Base-by-base conservation (phyloP, 1,140 invertebrate genomes). In the Drosophila kikkawai region DNA sequence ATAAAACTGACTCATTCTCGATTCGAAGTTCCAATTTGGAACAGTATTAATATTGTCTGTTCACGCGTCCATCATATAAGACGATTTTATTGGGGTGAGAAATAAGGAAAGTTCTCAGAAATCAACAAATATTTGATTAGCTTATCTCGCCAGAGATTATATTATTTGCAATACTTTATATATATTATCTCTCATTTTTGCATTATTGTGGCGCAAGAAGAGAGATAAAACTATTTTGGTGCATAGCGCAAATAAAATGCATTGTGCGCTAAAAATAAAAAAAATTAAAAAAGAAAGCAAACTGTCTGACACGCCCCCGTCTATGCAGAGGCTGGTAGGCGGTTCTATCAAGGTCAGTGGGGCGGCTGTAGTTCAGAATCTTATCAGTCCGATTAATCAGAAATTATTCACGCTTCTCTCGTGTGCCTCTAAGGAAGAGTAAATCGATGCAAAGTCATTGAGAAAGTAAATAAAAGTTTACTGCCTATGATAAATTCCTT, bases 361-460 rank as follows among this genome's bases (percentile, higher is more conserved):
- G 51, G 51, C 42, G 69, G 42, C 26, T 51, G 47, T 44, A 56
- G 41, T 47, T 75, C 37, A 58, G 53, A 7, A 32, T 48, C 61
- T 88, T 88, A 88, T 88, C 85, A 82, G 81, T 26, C 26, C 1
- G 45, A 51, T 36, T 26, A 68, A 90, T 87, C 84, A 7, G 42
- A 53, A 51, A 84, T 71, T 65, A 68, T 60, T 61, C 56, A 58
- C 48, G 59, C 44, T 67, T 59, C 64, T 80, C 77, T 69, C 61
- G 60, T 63, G 67, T 44, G 51, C 34, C 53, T 66, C 53, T 66
- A 51, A 60, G 37, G 74, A 76, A 70, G 85, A 71, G 61, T 76
- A 76, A 88, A 90, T 90, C 81, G 75, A 88, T 90, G 48, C 45
- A 17, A 65, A 50, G 47, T n/a, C 51, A 55, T 36, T 17, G 9